phyloP scores from a whole-genome alignment of 2,797 vertebrate genomes.

The Monodelphis domestica region DNA sequence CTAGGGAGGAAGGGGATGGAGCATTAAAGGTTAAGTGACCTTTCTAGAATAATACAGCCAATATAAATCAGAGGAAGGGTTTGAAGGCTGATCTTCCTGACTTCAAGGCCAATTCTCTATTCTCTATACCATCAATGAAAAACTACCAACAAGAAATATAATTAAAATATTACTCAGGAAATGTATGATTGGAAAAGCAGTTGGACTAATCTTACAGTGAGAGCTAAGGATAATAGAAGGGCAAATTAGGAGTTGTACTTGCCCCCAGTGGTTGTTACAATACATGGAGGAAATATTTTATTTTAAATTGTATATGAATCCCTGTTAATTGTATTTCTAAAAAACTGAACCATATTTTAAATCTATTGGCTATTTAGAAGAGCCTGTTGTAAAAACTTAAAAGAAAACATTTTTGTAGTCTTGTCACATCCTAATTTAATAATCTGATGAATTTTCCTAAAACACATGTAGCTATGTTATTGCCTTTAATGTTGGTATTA shows the following conservation, averaged over 20 bases:
- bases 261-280: neutral
- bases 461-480: neutral
- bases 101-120: neutral
- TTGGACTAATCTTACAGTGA: neutral
- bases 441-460: neutral
- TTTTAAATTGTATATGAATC: neutral
- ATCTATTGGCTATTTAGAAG: neutral
- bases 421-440: neutral
- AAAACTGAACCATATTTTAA: too few relatives aligned
- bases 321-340: neutral
- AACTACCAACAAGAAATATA: neutral
- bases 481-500: neutral
- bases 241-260: neutral
- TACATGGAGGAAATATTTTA: neutral
- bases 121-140: neutral
- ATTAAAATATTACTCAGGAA: too few relatives aligned
- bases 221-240: neutral
- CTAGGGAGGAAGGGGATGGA: too few relatives aligned
- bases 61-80: neutral
- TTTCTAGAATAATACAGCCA: neutral
- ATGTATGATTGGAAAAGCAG: neutral
- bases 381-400: neutral
- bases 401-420: neutral
- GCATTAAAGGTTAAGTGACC: neutral
- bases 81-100: neutral